Base-by-base conservation (phyloP, 37 sponge, comb jelly and placozoan species). In the Ianthella basta region DNA sequence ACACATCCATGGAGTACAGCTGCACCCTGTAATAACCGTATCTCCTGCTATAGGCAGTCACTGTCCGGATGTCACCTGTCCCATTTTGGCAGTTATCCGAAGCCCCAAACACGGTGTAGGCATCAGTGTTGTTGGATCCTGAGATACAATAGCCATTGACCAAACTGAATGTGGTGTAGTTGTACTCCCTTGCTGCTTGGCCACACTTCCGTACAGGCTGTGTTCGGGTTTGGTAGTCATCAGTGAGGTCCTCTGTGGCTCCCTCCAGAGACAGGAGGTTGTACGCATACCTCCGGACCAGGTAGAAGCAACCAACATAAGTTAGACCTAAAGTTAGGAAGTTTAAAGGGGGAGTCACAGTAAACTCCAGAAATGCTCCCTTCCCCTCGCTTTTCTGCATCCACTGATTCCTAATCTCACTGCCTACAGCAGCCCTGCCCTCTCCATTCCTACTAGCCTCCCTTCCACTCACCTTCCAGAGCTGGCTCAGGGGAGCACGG, bases 121-220 rank as follows among this genome's bases (percentile, higher is more conserved):
- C 86, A 37, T 53, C 66, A 20, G 61, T 55, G 0, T 55, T 16
- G 34, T 82, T 91, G 16, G 88, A 87, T 0, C 92, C 92, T 0
- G 92, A 88, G 37, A 88, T 79, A 59, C 92, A 91, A 68, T 81
- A 88, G 16, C 86, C 86, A 4, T 72, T 20, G 4, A 82, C 21
- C 0, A 91, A 29, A 10, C 72, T 77, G 50, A 91, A 91, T 20
- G 73, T 57, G 32, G 40, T 66, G 37, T 59, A 91, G 56, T 63
- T 66, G 37, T 24, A 70, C 15, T 33, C 20, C 21, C 50, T 81
- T 2, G 92, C 85, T 36, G 66, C 89, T 12, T 41, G 24, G 0
- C 82, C 86, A 85, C 92, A 91, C 80, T 87, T 91, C 39, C 60
- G 35, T 16, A 88, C 50, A 8, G 92, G 82, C n/a, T 88, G 32